phyloP scores from a whole-genome alignment of 1,140 invertebrate species.

The Drosophila miranda region DNA sequence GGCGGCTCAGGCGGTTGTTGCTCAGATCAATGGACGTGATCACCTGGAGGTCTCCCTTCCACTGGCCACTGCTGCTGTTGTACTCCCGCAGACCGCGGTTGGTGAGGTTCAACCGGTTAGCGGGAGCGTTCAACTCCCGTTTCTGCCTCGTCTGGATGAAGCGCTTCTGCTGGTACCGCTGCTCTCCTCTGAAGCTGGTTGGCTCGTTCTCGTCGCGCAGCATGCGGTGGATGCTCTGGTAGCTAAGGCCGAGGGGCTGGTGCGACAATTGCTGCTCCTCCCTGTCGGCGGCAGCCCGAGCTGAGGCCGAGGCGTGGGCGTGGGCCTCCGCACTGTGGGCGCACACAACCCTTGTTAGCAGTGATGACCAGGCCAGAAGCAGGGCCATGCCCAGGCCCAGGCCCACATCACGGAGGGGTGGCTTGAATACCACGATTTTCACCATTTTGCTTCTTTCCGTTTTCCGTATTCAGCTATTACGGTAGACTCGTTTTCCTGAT shows the following conservation, averaged over 20 bases:
- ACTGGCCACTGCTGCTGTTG: conserved; percentile 55
- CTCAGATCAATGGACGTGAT: conserved; percentile 59
- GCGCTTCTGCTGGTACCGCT: conserved; percentile 62
- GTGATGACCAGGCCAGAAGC: conserved; percentile 28
- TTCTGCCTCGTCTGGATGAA: conserved; percentile 41
- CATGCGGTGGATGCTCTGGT: conserved; percentile 70
- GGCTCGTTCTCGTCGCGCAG: conserved; percentile 74
- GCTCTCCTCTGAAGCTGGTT: conserved; percentile 55
- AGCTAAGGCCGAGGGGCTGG: conserved; percentile 53
- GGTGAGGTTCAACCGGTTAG: conserved; percentile 50
- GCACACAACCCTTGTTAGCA: conserved; percentile 19
- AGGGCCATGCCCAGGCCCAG: conserved; percentile 14
- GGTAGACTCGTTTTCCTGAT: conserved; percentile 3
- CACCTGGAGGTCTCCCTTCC: conserved; percentile 48
- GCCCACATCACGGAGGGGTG: conserved; percentile 31
- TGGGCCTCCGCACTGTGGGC: conserved; percentile 15
- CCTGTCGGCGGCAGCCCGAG: conserved; percentile 35
- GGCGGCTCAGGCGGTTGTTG: conserved; percentile 40
- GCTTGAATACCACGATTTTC: conserved; percentile 30
- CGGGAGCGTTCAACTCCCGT: conserved; percentile 28
- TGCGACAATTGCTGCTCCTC: conserved; percentile 43
- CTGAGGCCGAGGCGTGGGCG: conserved; percentile 12
- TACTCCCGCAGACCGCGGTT: conserved; percentile 40
- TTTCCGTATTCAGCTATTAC: conserved; percentile 6
- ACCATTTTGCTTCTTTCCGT: conserved; percentile 38